Evolutionary conservation across 2,888 invertebrate genomes (phyloP).

Genomic region (Flexamia atlantica): DNA sequence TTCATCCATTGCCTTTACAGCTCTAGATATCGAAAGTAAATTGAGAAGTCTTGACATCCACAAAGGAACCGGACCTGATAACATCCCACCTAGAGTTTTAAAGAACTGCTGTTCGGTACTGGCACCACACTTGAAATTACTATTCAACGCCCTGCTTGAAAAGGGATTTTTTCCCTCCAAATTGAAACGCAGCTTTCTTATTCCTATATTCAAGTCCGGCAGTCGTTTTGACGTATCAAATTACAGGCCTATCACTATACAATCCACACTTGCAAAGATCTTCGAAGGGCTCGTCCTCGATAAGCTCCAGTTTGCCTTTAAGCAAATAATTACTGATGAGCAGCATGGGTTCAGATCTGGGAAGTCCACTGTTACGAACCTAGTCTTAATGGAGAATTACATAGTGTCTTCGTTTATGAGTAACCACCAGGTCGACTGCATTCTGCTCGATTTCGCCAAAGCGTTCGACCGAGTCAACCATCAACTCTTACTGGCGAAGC

Average conservation of each 20-base stretch:
- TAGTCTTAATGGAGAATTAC: not conserved
- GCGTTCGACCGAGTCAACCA: no score
- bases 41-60: no score
- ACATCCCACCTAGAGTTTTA: not conserved
- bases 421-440: no score
- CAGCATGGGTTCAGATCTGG: slow-evolving; percentile 11
- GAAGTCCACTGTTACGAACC: no score
- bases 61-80: not conserved
- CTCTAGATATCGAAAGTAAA: no score
- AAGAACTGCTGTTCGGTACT: not conserved
- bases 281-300: no score
- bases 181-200: not conserved
- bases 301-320: slow-evolving; percentile 3
- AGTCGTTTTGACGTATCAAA: not conserved
- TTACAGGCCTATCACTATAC: no score
- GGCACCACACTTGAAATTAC: not conserved
- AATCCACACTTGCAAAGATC: no score
- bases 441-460: no score
- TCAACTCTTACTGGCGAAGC: no score
- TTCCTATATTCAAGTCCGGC: not conserved
- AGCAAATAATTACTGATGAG: not conserved
- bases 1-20: no score
- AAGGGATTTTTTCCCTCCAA: slow-evolving; percentile 1
- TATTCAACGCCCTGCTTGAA: not conserved
- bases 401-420: no score